Evolutionary conservation across 2,113 vertebrate species (phyloP), one percentile per base, ranked within the genome.

Genomic region (Mirza zaza): DNA sequence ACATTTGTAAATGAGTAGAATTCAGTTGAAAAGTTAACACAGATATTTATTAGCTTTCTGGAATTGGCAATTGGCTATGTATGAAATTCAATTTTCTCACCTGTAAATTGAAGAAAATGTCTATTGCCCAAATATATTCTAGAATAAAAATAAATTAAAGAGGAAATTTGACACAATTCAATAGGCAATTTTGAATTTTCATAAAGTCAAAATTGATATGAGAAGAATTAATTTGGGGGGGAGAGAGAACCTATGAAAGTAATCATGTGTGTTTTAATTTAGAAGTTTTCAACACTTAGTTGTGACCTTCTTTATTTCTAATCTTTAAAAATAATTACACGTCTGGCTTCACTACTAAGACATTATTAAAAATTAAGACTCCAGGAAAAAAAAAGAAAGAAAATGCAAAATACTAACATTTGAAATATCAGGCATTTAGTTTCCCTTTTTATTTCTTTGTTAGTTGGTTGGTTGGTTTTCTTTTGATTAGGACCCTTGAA

Each of bases 351-450:
- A 36, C 8, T 13, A 4, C 12, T 13, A 48, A n/a, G 13, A 48
- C 9, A 7, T 23, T 36, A 6, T 11, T 12, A 8, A 76, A 20
- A 50, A 77, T 36, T 20, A 70, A 57, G 23, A 77, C 5, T 77
- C 17, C 0, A 32, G 14, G 5, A 4, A 8, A 18, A 7, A 4
- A 8, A 18, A 3, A 5, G 13, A 10, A 10, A 21, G 8, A 45
- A 75, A 45, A n/a, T 45, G 5, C 20, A 45, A 89, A 55, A 23
- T 18, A 39, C 3, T 25, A 39, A 67, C 8, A 32, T 12, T 79
- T n/a, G 59, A 68, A 57, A 45, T 11, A 23, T n/a, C 75, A 50
- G 32, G 10, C 2, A 80, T 20, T 20, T 55, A 15, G 7, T 68
- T 17, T 57, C 4, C 67, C 4, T 27, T 92, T 20, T 55, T 20